Evolutionary conservation across 2,888 invertebrate genomes (phyloP).

Genomic region (Drosophila yooni): DNA sequence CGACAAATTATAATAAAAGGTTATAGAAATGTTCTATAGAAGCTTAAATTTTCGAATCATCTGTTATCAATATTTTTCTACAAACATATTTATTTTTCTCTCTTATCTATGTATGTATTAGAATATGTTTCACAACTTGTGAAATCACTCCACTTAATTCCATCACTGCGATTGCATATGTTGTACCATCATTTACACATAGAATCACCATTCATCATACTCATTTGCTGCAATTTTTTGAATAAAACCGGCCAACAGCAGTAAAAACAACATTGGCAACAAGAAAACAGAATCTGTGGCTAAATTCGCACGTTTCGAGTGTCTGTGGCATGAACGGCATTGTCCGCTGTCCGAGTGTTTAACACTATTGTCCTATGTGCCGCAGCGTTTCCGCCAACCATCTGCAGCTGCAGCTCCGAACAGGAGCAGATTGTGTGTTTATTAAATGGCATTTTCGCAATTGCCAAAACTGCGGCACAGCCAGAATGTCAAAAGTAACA

Average conservation of each 20-base stretch:
- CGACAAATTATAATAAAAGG: background rate
- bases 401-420: constrained; percentile 22
- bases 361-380: constrained; percentile 49
- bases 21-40: background rate
- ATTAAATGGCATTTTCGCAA: constrained; percentile 42
- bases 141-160: background rate
- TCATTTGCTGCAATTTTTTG: background rate
- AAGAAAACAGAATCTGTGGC: constrained; percentile 53
- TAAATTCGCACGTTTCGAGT: constrained; percentile 60
- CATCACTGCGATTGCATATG: background rate
- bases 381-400: constrained; percentile 5
- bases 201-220: background rate
- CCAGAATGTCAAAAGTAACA: constrained; percentile 36
- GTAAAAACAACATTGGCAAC: constrained; percentile 28
- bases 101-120: background rate
- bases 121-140: background rate
- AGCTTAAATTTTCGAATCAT: background rate
- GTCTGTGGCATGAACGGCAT: constrained; percentile 53
- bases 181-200: background rate
- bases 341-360: constrained; percentile 39
- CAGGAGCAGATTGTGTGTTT: constrained; percentile 33
- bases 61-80: background rate
- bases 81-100: background rate
- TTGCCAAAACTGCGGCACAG: constrained; percentile 17
- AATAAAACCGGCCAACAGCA: constrained; percentile 27